Conservation (phyloP, 1,140 invertebrate species). For the Pentalonia nigronervosa region DNA sequence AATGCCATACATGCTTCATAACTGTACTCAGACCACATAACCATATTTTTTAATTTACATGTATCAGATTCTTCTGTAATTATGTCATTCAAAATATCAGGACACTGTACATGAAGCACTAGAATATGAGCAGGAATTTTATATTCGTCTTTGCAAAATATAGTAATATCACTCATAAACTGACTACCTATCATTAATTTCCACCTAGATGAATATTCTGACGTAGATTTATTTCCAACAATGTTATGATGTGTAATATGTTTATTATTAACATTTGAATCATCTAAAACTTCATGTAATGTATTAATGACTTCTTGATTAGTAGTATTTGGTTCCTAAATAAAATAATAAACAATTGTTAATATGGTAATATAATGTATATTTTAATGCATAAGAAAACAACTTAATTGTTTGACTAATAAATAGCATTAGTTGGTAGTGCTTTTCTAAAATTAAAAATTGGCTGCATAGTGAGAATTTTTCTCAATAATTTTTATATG, state of each 20-base stretch:
- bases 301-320: not conserved
- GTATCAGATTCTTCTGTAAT: conserved; percentile 48
- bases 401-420: not conserved
- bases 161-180: conserved; percentile 60
- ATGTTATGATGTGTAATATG: not conserved
- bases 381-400: not conserved
- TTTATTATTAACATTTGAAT: conserved; percentile 1
- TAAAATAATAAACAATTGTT: not conserved
- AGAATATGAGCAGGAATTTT: conserved; percentile 60
- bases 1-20: conserved; percentile 57
- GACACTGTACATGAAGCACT: conserved; percentile 59
- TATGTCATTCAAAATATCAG: conserved; percentile 59
- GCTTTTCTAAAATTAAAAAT: too few species aligned
- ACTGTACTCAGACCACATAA: conserved; percentile 59
- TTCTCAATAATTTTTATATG: too few species aligned
- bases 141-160: conserved; percentile 59
- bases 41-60: conserved; percentile 57
- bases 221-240: not conserved
- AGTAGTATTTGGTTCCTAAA: conserved; percentile 31
- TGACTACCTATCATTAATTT: conserved; percentile 59
- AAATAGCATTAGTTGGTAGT: not conserved
- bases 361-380: not conserved
- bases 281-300: not conserved
- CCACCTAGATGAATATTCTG: conserved; percentile 58
- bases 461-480: too few species aligned